phyloP scores from a whole-genome alignment of 2,797 vertebrate genomes.

The Artibeus lituratus region DNA sequence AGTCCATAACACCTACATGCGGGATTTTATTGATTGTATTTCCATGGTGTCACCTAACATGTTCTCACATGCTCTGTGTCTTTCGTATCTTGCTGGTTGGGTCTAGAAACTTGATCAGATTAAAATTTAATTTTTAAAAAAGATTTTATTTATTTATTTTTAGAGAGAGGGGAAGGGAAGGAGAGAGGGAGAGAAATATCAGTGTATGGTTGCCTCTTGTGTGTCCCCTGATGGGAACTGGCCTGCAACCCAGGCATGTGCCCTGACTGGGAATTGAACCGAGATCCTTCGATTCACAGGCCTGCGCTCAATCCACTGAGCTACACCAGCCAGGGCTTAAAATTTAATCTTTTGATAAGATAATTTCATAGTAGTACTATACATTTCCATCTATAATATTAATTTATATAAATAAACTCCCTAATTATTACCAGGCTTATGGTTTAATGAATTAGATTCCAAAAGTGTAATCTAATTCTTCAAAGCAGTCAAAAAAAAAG shows the following conservation, averaged over 20 bases:
- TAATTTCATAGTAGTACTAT: background rate
- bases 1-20: background rate
- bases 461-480: constrained; percentile 2
- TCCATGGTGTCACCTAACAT: background rate
- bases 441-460: background rate
- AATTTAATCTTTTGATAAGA: background rate
- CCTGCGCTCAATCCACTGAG: too few species aligned
- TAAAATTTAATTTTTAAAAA: background rate
- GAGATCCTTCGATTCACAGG: too few species aligned
- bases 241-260: too few species aligned
- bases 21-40: background rate
- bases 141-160: background rate
- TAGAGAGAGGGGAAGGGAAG: too few species aligned
- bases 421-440: background rate
- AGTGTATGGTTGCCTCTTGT: too few species aligned
- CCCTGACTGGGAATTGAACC: too few species aligned
- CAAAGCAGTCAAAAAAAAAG: background rate
- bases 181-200: too few species aligned
- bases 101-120: background rate
- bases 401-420: constrained; percentile 1
- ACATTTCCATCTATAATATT: background rate
- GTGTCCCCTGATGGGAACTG: too few species aligned
- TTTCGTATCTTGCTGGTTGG: background rate
- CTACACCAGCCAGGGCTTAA: background rate
- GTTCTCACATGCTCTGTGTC: background rate